phyloP scores from a whole-genome alignment of 2,797 vertebrate species.

The Gymnopithys bicolor region DNA sequence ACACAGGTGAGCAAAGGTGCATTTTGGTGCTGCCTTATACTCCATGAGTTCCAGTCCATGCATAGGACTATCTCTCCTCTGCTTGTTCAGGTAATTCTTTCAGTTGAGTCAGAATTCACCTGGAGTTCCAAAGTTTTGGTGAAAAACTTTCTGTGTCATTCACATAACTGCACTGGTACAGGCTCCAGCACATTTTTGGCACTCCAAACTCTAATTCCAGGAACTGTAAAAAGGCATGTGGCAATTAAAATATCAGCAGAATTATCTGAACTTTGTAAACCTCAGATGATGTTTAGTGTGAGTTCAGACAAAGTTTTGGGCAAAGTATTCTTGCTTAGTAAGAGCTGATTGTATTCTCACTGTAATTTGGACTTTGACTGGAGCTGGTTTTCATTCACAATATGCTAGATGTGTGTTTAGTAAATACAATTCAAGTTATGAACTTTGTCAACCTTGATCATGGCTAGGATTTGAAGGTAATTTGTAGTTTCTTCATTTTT shows the following conservation, averaged over 20 bases:
- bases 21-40: neutral
- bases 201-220: neutral
- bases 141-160: neutral
- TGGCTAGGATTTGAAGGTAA: neutral
- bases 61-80: neutral
- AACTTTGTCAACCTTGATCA: neutral
- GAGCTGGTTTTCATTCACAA: neutral
- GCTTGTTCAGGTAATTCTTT: neutral
- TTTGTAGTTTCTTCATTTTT: conserved; percentile 1
- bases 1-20: neutral
- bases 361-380: neutral
- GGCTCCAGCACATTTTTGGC: neutral
- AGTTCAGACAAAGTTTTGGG: neutral
- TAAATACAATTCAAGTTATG: neutral
- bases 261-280: neutral
- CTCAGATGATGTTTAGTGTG: neutral
- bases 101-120: neutral
- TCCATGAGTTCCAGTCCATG: neutral
- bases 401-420: neutral
- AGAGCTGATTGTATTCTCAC: neutral
- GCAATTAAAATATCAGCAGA: conserved; percentile 14
- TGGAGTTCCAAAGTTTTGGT: neutral
- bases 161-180: neutral
- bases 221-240: neutral
- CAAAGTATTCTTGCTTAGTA: neutral